A percentile compares a stretch with the other conserved stretches of the same genome.
Conservation (phyloP, 2,888 invertebrate species). For the Drosophila heteroneura region DNA sequence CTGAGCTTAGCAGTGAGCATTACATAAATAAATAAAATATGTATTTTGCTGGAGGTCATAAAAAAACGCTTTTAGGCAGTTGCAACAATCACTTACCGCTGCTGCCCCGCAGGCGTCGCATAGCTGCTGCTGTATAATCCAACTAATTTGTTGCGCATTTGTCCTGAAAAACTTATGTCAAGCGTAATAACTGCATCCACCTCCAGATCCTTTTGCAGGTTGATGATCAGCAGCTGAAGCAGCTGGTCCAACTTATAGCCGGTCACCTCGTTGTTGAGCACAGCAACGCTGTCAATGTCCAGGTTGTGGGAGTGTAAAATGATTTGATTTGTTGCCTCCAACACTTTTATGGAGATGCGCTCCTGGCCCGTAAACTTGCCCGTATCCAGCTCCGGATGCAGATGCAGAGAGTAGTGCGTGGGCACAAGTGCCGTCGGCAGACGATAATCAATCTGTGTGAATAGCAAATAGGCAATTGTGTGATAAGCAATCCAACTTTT, state of each 20-base stretch:
- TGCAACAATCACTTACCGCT: conserved; percentile 84
- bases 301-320: conserved; percentile 88
- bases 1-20: neutral
- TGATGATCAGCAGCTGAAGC: conserved; percentile 74
- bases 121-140: conserved; percentile 91
- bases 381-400: conserved; percentile 88
- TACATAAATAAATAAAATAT: neutral
- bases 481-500: neutral
- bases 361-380: conserved; percentile 87
- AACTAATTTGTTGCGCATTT: conserved; percentile 88
- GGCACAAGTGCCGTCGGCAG: conserved; percentile 88
- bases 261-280: conserved; percentile 33
- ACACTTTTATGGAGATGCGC: conserved; percentile 85
- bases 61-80: conserved; percentile 31
- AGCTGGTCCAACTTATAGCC: conserved; percentile 52
- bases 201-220: conserved; percentile 68
- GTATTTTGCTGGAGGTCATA: neutral
- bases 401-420: conserved; percentile 88
- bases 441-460: conserved; percentile 80
- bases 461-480: neutral
- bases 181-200: conserved; percentile 85
- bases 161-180: conserved; percentile 88
- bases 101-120: conserved; percentile 82
- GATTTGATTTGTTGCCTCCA: conserved; percentile 85
- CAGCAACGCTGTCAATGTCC: conserved; percentile 75